Percentiles rank a stretch among this genome's conserved stretches.
These are phyloP conservation scores for Drosophila equinoxialis DNA, from an alignment of 1,140 invertebrate species.

Conservation along the genomic window DNA sequence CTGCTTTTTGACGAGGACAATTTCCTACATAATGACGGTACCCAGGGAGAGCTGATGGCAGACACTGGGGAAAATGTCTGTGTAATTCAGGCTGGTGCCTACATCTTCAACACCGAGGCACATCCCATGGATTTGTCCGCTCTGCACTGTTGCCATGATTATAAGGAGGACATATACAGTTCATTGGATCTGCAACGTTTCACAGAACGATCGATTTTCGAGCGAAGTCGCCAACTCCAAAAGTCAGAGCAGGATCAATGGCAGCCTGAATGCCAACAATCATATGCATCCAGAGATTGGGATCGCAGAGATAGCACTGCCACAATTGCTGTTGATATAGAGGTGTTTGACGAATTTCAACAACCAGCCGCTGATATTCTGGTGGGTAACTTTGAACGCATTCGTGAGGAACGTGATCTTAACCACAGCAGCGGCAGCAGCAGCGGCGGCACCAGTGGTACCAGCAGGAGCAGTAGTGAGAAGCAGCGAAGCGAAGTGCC, in stretches of 20 bases:
- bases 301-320: constrained; percentile 5
- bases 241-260: constrained; percentile 42
- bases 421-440: constrained; percentile 46
- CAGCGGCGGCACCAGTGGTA: no score
- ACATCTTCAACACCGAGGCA: constrained; percentile 99
- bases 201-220: constrained; percentile 39
- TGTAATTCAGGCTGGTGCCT: constrained; percentile 94
- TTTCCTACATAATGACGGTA: constrained; percentile 96
- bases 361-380: constrained; percentile 70
- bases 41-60: constrained; percentile 86
- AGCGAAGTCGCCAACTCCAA: constrained; percentile 42
- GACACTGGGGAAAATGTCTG: constrained; percentile 91
- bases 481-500: constrained; percentile 31
- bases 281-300: background rate
- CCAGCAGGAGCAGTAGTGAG: constrained; percentile 31
- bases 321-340: constrained; percentile 71
- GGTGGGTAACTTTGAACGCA: constrained; percentile 69
- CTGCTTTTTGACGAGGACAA: constrained; percentile 98
- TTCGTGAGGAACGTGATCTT: constrained; percentile 65
- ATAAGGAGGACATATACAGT: constrained; percentile 84
- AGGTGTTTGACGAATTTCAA: constrained; percentile 74
- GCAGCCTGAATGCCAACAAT: constrained; percentile 45
- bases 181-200: constrained; percentile 58
- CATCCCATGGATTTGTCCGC: constrained; percentile 98
- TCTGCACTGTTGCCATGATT: constrained; percentile 93